Evolutionary conservation across 2,113 vertebrate species (phyloP).

Genomic region (Oriolus oriolus): DNA sequence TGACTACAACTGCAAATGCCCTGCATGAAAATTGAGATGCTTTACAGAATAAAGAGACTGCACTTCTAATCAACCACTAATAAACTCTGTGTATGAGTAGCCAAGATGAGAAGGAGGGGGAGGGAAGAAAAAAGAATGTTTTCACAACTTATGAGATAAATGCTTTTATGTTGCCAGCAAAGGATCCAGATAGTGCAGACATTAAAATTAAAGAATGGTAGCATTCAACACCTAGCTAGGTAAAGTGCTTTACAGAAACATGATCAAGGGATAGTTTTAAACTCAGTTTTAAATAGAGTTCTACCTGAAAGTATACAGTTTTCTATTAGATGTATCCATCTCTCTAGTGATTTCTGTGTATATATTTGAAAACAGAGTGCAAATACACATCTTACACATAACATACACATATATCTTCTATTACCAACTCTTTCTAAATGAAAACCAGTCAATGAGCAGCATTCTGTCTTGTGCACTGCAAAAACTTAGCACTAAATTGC

Average conservation of each 20-base stretch:
- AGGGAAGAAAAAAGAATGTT: rapidly evolving
- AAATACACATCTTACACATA: neutral
- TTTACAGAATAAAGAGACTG: neutral
- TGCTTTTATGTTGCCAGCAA: neutral
- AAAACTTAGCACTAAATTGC: neutral
- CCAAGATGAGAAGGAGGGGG: neutral
- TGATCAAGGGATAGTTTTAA: neutral
- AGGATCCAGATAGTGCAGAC: neutral
- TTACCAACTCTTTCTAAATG: neutral
- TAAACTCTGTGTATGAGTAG: neutral
- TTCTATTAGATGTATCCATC: neutral
- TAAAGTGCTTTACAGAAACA: neutral
- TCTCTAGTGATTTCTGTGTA: neutral
- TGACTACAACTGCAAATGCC: neutral
- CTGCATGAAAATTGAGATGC: neutral
- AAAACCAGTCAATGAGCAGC: neutral
- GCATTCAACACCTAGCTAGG: neutral
- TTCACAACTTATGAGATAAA: neutral
- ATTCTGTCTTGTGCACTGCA: neutral
- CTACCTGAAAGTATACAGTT: neutral
- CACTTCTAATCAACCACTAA: neutral
- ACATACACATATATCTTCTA: neutral
- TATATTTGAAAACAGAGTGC: neutral
- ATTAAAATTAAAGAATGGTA: neutral
- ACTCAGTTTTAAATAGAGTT: neutral